Percentiles rank a stretch among this genome's conserved stretches.
phyloP scores from a whole-genome alignment of 2,888 invertebrate genomes.

The Brenthis hecate region DNA sequence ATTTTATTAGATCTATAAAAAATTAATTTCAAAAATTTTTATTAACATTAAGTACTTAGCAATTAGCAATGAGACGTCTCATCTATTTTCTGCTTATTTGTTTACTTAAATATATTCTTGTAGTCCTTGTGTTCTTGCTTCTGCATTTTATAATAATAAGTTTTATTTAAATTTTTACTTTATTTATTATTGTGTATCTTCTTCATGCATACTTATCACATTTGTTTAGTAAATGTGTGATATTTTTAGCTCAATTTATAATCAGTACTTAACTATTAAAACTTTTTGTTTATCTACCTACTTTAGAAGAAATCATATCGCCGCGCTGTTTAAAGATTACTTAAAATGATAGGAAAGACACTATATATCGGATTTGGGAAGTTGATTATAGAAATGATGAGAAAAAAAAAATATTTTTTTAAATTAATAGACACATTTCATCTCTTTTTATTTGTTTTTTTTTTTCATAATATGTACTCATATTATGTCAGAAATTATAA shows the following conservation, averaged over 20 bases:
- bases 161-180: conserved; percentile 46
- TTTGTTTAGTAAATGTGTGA: conserved; percentile 64
- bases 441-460: too few relatives aligned
- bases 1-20: conserved; percentile 16
- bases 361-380: too few relatives aligned
- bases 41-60: conserved; percentile 50
- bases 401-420: too few relatives aligned
- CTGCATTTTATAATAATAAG: conserved; percentile 57
- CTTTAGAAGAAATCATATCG: neutral
- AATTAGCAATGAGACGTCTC: conserved; percentile 68
- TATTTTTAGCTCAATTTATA: conserved; percentile 70
- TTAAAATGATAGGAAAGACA: too few relatives aligned
- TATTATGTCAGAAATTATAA: too few relatives aligned
- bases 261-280: conserved; percentile 53
- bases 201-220: conserved; percentile 62
- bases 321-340: neutral
- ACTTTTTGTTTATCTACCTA: neutral
- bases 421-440: too few relatives aligned
- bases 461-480: too few relatives aligned
- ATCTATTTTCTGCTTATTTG: conserved; percentile 51
- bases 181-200: conserved; percentile 53
- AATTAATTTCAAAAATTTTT: conserved; percentile 24
- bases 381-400: too few relatives aligned
- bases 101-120: conserved; percentile 49
- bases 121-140: conserved; percentile 61